Evolutionary conservation across 2,888 invertebrate species (phyloP).

Genomic region (Drosophila neotestacea): DNA sequence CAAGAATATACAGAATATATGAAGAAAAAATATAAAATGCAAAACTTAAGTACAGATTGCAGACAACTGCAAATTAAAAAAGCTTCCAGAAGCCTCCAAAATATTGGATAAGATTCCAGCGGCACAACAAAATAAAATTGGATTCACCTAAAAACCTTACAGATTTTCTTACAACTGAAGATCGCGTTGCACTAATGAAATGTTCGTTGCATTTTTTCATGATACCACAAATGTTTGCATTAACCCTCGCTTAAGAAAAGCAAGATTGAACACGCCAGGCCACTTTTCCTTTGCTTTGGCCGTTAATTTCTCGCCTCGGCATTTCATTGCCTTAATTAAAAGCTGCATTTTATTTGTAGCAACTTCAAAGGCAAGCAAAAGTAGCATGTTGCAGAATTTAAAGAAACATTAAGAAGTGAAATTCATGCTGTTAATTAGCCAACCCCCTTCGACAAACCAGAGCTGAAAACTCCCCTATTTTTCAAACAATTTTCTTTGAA

Average conservation of each 20-base stretch:
- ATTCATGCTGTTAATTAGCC: slow-evolving; percentile 61
- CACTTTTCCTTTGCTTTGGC: slow-evolving; percentile 69
- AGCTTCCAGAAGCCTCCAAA: too few species aligned
- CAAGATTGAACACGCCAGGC: slow-evolving; percentile 66
- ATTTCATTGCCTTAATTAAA: slow-evolving; percentile 78
- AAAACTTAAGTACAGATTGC: too few species aligned
- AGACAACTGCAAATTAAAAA: too few species aligned
- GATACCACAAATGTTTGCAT: not conserved
- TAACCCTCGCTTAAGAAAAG: slow-evolving; percentile 64
- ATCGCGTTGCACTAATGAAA: too few species aligned
- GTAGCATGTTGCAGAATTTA: slow-evolving; percentile 57
- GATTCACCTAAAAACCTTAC: too few species aligned
- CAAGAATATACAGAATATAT: not conserved
- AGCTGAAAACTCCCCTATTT: not conserved
- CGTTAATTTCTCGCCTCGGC: slow-evolving; percentile 69
- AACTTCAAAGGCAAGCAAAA: slow-evolving; percentile 51
- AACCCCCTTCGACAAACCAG: slow-evolving; percentile 21
- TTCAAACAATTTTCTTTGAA: slow-evolving; percentile 31
- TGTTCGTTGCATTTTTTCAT: not conserved
- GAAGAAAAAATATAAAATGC: too few species aligned
- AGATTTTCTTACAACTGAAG: too few species aligned
- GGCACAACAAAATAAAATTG: too few species aligned
- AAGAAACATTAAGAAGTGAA: slow-evolving; percentile 64
- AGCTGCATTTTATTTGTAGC: slow-evolving; percentile 71
- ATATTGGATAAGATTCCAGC: too few species aligned